Percentiles rank a stretch among this genome's conserved stretches.
Conservation (phyloP, 1,140 invertebrate species). For the Diabrotica undecimpunctata region DNA sequence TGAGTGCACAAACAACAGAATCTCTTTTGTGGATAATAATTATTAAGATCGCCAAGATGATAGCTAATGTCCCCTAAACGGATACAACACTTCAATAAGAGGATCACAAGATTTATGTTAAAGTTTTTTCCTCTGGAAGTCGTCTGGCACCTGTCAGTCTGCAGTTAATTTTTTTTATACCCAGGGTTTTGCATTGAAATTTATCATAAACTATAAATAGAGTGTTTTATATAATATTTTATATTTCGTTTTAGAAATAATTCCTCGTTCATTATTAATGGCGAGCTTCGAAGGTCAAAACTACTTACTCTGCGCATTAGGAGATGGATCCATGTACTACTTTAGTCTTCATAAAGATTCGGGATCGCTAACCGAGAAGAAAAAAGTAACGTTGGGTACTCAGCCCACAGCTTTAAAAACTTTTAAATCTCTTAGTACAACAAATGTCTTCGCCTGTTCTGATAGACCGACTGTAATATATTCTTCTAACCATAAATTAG, state of each 20-base stretch:
- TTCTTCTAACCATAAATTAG: constrained; percentile 97
- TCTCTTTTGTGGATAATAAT: too few species aligned
- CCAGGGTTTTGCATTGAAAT: too few species aligned
- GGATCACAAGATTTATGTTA: too few species aligned
- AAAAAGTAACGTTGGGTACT: constrained; percentile 92
- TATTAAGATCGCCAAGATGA: too few species aligned
- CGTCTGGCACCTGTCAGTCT: too few species aligned
- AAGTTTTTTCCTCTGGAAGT: too few species aligned
- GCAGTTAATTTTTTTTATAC: too few species aligned
- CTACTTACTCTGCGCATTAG: constrained; percentile 88
- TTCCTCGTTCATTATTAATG: constrained; percentile 92
- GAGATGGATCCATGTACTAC: constrained; percentile 97
- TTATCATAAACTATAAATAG: too few species aligned
- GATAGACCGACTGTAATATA: constrained; percentile 98
- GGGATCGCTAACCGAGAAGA: constrained; percentile 75
- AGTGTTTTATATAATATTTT: too few species aligned
- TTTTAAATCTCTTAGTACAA: constrained; percentile 86
- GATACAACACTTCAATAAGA: too few species aligned
- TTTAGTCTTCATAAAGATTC: constrained; percentile 76
- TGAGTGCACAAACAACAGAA: too few species aligned
- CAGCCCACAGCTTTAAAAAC: constrained; percentile 92
- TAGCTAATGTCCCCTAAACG: too few species aligned
- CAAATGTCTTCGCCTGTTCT: constrained; percentile 98
- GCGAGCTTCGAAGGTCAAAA: constrained; percentile 89
- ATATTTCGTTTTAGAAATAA: constrained; percentile 69